These are phyloP conservation scores for Sminthurinus aureus DNA, from an alignment of 2,888 invertebrate genomes.

Conservation along the genomic window DNA sequence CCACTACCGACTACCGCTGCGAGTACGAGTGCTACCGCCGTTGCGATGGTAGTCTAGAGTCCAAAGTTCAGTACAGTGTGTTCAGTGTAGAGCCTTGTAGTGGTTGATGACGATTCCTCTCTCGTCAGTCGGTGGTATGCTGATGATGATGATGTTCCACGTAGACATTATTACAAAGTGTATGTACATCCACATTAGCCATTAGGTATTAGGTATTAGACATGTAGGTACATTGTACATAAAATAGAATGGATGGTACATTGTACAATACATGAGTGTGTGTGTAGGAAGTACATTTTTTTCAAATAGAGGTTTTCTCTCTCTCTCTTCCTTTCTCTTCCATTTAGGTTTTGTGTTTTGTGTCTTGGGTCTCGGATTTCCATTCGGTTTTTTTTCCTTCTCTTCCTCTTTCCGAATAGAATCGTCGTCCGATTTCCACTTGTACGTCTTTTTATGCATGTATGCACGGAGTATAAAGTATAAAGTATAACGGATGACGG, in stretches of 20 bases:
- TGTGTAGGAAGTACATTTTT: constrained; percentile 2
- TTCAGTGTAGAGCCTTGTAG: too few relatives aligned
- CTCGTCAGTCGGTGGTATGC: not conserved
- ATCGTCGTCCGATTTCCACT: not conserved
- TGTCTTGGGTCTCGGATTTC: not conserved
- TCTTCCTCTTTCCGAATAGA: not conserved
- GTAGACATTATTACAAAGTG: too few relatives aligned
- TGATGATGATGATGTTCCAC: too few relatives aligned
- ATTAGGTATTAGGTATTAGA: not conserved
- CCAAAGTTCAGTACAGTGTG: too few relatives aligned
- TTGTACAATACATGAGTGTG: not conserved
- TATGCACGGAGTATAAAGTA: not conserved
- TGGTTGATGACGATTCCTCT: not conserved
- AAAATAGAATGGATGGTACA: too few relatives aligned
- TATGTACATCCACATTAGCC: too few relatives aligned
- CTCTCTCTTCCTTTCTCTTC: constrained; percentile 4
- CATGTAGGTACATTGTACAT: not conserved
- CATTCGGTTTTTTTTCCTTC: not conserved
- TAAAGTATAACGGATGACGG: too few relatives aligned
- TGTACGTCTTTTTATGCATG: not conserved
- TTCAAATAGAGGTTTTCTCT: constrained; percentile 6
- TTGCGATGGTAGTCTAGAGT: too few relatives aligned
- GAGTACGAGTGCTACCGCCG: too few relatives aligned
- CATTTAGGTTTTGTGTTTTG: not conserved
- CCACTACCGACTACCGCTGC: not conserved